Percentiles rank a stretch among this genome's conserved stretches.
Conservation (phyloP, 2,113 vertebrate genomes). For the Plectropomus leopardus region DNA sequence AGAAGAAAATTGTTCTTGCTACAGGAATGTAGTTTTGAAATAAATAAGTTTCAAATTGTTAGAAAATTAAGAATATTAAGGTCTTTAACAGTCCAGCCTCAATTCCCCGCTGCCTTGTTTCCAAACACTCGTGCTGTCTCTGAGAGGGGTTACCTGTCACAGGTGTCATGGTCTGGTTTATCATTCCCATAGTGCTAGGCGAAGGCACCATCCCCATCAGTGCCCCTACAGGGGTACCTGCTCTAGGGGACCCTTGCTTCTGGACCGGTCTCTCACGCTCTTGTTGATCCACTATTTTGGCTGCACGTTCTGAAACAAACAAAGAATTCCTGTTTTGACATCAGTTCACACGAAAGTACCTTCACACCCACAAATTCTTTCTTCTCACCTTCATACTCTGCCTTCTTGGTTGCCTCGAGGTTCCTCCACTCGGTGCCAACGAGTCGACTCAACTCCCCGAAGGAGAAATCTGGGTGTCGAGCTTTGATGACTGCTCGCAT, state of each 20-base stretch:
- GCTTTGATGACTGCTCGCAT: slow-evolving; percentile 99
- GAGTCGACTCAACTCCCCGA: slow-evolving; percentile 97
- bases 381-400: slow-evolving; percentile 95
- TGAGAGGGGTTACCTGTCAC: slow-evolving; percentile 94
- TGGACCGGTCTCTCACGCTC: slow-evolving; percentile 96
- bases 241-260: slow-evolving; percentile 95
- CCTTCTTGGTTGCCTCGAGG: slow-evolving; percentile 95
- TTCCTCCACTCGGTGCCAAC: slow-evolving; percentile 99
- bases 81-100: slow-evolving; percentile 70
- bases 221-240: slow-evolving; percentile 97
- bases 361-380: accelerated
- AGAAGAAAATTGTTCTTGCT: slow-evolving; percentile 31
- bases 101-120: slow-evolving; percentile 74
- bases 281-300: slow-evolving; percentile 99
- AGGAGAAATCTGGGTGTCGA: slow-evolving; percentile 97
- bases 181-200: slow-evolving; percentile 99
- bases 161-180: slow-evolving; percentile 99
- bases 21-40: slow-evolving; percentile 12
- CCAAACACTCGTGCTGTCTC: slow-evolving; percentile 80
- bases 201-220: slow-evolving; percentile 98
- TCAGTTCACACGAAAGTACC: neutral
- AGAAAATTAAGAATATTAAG: slow-evolving; percentile 37
- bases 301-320: slow-evolving; percentile 94
- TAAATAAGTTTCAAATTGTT: slow-evolving; percentile 36
- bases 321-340: neutral